phyloP scores from a whole-genome alignment of 2,888 invertebrate species.

The Oscheius sp. region DNA sequence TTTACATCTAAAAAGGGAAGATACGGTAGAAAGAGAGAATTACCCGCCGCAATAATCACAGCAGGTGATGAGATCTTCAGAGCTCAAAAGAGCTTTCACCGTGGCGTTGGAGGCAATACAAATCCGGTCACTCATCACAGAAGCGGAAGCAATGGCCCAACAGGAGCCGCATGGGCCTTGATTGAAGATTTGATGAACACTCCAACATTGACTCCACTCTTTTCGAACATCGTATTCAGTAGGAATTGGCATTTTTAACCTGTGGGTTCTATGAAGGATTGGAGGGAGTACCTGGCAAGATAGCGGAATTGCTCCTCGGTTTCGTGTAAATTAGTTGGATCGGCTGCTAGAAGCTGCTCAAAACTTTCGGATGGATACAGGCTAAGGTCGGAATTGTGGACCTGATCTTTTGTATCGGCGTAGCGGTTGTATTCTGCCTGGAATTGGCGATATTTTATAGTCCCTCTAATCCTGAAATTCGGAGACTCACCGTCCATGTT shows the following conservation, averaged over 20 bases:
- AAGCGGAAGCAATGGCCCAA: slow-evolving; percentile 56
- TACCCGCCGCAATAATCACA: slow-evolving; percentile 72
- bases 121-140: slow-evolving; percentile 73
- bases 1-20: slow-evolving; percentile 47
- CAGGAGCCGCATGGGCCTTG: slow-evolving; percentile 63
- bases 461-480: neutral
- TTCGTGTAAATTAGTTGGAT: slow-evolving; percentile 21
- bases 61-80: slow-evolving; percentile 74
- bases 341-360: neutral
- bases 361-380: neutral
- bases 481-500: neutral
- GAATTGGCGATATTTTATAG: neutral
- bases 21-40: slow-evolving; percentile 45
- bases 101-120: slow-evolving; percentile 73
- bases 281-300: slow-evolving; percentile 20
- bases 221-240: slow-evolving; percentile 71
- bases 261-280: neutral
- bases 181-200: slow-evolving; percentile 47
- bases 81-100: slow-evolving; percentile 70
- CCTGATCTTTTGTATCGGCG: slow-evolving; percentile 45
- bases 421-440: slow-evolving; percentile 51
- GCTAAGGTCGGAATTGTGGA: slow-evolving; percentile 39
- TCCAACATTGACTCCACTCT: slow-evolving; percentile 67
- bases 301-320: slow-evolving; percentile 35
- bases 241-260: slow-evolving; percentile 59